Evolutionary conservation across 2,888 invertebrate species (phyloP).

Genomic region (Oithona nana): DNA sequence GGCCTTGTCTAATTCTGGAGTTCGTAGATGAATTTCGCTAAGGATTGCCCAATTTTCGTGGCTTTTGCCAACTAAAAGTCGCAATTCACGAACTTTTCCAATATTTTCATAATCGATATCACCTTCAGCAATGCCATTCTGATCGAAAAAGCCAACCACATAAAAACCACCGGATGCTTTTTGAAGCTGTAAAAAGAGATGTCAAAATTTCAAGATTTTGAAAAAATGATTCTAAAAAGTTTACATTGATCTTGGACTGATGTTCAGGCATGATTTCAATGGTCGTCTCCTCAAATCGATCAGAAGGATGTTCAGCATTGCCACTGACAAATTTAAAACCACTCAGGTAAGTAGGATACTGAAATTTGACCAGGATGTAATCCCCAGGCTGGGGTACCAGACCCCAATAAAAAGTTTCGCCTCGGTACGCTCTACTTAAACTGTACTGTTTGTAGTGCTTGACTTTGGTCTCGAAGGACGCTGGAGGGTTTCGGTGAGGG

Average conservation of each 20-base stretch:
- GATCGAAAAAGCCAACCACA: constrained; percentile 47
- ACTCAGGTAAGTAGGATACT: constrained; percentile 19
- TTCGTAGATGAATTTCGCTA: constrained; percentile 46
- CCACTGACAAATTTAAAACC: constrained; percentile 69
- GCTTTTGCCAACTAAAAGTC: constrained; percentile 56
- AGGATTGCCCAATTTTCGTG: constrained; percentile 76
- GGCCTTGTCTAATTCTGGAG: background rate
- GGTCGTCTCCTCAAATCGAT: constrained; percentile 66
- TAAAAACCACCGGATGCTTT: constrained; percentile 17
- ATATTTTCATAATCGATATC: constrained; percentile 38
- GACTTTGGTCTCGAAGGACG: constrained; percentile 31
- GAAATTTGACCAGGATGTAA: constrained; percentile 22
- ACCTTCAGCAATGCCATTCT: constrained; percentile 59
- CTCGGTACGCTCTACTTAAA: constrained; percentile 49
- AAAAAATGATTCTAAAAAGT: background rate
- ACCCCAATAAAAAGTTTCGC: constrained; percentile 81
- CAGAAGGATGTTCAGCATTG: constrained; percentile 69
- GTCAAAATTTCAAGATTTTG: too few relatives aligned
- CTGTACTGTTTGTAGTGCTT: constrained; percentile 16
- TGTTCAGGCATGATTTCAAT: constrained; percentile 50
- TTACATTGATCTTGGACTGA: constrained; percentile 20
- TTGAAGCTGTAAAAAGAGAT: background rate
- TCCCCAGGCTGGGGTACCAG: constrained; percentile 62
- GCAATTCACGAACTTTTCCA: constrained; percentile 47
- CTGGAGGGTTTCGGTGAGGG: constrained; percentile 57